These are phyloP conservation scores for Pipa parva DNA, from an alignment of 2,113 vertebrate species.

Conservation along the genomic window DNA sequence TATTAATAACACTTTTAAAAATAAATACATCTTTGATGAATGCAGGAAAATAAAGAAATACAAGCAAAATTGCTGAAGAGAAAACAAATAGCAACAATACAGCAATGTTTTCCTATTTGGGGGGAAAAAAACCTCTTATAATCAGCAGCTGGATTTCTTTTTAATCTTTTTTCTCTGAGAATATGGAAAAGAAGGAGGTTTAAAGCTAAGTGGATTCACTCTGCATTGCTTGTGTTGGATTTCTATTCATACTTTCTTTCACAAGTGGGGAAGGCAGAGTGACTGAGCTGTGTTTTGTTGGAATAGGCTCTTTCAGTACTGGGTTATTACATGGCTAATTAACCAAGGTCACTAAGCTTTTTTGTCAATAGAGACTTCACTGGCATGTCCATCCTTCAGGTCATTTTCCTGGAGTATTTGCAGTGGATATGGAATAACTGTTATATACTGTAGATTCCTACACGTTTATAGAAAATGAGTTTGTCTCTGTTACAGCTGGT, in stretches of 20 bases:
- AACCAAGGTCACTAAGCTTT: slow-evolving; percentile 59
- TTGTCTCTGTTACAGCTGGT: too few species aligned
- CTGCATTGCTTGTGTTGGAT: slow-evolving; percentile 49
- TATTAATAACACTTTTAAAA: too few species aligned
- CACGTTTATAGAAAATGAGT: too few species aligned
- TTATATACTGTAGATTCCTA: too few species aligned
- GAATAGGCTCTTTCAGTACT: slow-evolving; percentile 61
- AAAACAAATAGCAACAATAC: neutral
- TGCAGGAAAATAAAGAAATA: neutral
- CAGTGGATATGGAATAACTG: slow-evolving; percentile 14
- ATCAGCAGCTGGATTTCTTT: slow-evolving; percentile 47
- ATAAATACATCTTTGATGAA: too few species aligned
- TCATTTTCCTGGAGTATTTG: slow-evolving; percentile 44
- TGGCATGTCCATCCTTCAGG: slow-evolving; percentile 46
- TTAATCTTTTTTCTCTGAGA: slow-evolving; percentile 47
- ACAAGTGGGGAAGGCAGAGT: slow-evolving; percentile 49
- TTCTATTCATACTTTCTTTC: slow-evolving; percentile 55
- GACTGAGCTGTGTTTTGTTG: slow-evolving; percentile 57
- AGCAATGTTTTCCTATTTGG: slow-evolving; percentile 14
- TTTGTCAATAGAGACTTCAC: slow-evolving; percentile 56
- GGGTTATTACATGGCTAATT: slow-evolving; percentile 69
- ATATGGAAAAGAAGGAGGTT: slow-evolving; percentile 44
- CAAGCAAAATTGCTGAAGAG: slow-evolving; percentile 8
- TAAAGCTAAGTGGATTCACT: slow-evolving; percentile 51
- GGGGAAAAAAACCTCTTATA: slow-evolving; percentile 41